Conservation (phyloP, 2,113 vertebrate genomes). For the Spermophilus dauricus region DNA sequence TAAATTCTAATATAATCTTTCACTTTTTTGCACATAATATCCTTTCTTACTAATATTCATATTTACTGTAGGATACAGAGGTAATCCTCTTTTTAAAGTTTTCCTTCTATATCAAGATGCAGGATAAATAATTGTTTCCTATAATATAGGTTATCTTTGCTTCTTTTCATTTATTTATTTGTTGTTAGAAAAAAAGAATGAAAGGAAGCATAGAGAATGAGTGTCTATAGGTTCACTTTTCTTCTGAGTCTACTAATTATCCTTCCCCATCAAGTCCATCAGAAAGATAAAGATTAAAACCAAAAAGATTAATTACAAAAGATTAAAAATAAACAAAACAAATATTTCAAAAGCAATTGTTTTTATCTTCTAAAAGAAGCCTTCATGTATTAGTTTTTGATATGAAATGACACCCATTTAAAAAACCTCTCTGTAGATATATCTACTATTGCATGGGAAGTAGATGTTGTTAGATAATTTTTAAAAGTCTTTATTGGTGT, state of each 20-base stretch:
- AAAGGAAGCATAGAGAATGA: neutral
- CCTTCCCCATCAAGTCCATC: neutral
- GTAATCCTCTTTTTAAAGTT: constrained; percentile 38
- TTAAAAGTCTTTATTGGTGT: neutral
- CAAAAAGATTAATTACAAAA: constrained; percentile 35
- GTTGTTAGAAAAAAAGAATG: constrained; percentile 11
- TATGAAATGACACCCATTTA: constrained; percentile 30
- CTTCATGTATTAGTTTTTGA: neutral
- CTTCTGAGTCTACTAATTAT: constrained; percentile 32
- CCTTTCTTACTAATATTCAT: constrained; percentile 45
- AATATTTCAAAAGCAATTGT: constrained; percentile 26
- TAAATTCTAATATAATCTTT: constrained; percentile 51
- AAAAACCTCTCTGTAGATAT: neutral
- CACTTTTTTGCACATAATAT: neutral
- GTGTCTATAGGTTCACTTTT: neutral
- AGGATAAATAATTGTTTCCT: constrained; percentile 33
- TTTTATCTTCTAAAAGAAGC: constrained; percentile 56
- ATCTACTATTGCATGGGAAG: neutral
- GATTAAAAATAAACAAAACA: constrained; percentile 28
- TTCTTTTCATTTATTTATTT: constrained; percentile 51
- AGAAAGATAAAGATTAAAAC: constrained; percentile 58
- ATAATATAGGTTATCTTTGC: neutral
- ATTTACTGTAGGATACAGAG: neutral
- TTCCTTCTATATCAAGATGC: constrained; percentile 8
- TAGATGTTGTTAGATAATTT: too few relatives aligned